These are phyloP conservation scores for Hetaerina titia DNA, from an alignment of 2,888 invertebrate genomes.

Conservation along the genomic window DNA sequence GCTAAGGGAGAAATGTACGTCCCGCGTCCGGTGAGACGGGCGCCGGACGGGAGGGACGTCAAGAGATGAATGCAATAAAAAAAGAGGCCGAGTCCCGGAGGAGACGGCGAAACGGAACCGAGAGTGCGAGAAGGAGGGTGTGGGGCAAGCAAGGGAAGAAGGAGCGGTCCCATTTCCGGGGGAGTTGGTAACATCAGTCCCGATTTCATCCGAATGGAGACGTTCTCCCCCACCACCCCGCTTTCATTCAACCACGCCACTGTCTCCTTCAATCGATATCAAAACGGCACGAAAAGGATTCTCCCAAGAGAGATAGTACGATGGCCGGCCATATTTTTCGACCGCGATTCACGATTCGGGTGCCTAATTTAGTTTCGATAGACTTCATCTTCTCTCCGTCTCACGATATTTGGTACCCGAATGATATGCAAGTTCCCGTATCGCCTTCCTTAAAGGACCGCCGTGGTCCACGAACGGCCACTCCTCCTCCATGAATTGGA, in stretches of 20 bases:
- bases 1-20: no score
- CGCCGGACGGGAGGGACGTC: no score
- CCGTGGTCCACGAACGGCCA: no score
- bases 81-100: no score
- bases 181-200: slow-evolving; percentile 3
- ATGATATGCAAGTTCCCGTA: neutral
- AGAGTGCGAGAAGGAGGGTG: no score
- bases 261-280: neutral
- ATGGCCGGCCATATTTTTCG: neutral
- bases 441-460: no score
- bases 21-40: no score
- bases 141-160: neutral
- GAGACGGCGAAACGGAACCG: no score
- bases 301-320: neutral
- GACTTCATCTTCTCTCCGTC: neutral
- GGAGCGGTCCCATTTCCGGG: neutral
- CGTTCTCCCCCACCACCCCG: neutral
- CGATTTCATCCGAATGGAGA: neutral
- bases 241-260: neutral
- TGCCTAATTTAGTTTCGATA: neutral
- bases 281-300: neutral
- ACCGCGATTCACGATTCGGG: neutral
- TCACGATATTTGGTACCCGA: neutral
- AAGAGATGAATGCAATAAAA: no score
- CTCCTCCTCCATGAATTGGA: no score